A percentile compares a stretch with the other conserved stretches of the same genome.
These are phyloP conservation scores for Rhegmatorhina hoffmannsi DNA, from an alignment of 2,113 vertebrate genomes.

Conservation along the genomic window DNA sequence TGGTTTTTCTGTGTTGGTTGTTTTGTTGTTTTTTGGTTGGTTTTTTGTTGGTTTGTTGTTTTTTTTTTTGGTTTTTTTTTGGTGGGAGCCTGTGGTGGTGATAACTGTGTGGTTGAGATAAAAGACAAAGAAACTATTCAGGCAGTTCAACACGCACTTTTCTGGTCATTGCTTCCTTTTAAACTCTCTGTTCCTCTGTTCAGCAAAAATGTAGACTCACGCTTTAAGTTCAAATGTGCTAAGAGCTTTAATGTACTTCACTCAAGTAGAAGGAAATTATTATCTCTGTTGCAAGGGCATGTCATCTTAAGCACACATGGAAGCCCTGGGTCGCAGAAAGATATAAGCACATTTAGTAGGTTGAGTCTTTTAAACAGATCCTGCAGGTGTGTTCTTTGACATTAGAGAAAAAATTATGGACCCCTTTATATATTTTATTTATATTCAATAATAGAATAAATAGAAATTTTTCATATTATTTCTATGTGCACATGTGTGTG, in stretches of 20 bases:
- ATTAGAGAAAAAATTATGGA: neutral
- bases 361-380: neutral
- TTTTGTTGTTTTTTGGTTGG: neutral
- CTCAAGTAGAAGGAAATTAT: slow-evolving; percentile 41
- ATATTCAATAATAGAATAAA: neutral
- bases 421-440: neutral
- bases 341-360: neutral
- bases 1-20: rapidly evolving
- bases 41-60: rapidly evolving
- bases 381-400: neutral
- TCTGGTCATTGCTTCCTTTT: slow-evolving; percentile 24
- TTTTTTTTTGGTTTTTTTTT: no score
- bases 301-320: neutral
- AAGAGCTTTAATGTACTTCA: slow-evolving; percentile 40
- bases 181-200: neutral
- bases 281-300: slow-evolving; percentile 8
- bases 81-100: rapidly evolving
- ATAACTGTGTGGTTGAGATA: neutral
- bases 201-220: neutral
- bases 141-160: neutral
- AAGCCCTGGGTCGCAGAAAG: neutral
- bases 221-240: neutral
- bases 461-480: neutral
- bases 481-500: neutral
- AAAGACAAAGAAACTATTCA: neutral